A percentile compares a stretch with the other conserved stretches of the same genome.
These are phyloP conservation scores for Todus mexicanus DNA, from an alignment of 2,797 vertebrate species.

Conservation along the genomic window DNA sequence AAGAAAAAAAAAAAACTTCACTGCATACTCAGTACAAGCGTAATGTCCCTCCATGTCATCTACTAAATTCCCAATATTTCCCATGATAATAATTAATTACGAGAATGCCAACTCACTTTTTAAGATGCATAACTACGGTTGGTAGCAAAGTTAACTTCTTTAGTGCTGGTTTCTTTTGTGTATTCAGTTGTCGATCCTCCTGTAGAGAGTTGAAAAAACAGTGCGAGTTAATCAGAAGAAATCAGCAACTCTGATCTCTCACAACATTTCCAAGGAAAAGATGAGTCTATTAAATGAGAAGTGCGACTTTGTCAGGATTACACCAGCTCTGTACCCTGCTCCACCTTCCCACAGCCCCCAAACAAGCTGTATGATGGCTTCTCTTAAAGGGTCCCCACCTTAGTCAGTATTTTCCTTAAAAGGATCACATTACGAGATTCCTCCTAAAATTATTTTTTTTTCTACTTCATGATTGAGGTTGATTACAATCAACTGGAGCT, in stretches of 20 bases:
- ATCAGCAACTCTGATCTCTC: background rate
- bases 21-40: background rate
- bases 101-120: conserved; percentile 84
- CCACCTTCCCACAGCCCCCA: background rate
- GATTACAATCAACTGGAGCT: background rate
- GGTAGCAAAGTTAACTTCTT: conserved; percentile 95
- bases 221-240: background rate
- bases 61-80: background rate
- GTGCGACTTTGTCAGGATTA: background rate
- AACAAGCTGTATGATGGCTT: background rate
- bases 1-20: background rate
- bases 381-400: background rate
- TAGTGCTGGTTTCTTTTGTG: conserved; percentile 94
- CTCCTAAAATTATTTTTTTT: background rate
- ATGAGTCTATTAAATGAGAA: background rate
- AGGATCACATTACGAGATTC: background rate
- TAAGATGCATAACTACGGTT: conserved; percentile 96
- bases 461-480: background rate
- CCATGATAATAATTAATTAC: background rate
- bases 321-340: background rate
- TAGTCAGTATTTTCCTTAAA: background rate
- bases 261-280: background rate
- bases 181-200: conserved; percentile 95
- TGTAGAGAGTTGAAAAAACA: conserved; percentile 62
- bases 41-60: background rate